Base-by-base conservation (phyloP, 2,113 vertebrate genomes). In the Microcebus tavaratra region DNA sequence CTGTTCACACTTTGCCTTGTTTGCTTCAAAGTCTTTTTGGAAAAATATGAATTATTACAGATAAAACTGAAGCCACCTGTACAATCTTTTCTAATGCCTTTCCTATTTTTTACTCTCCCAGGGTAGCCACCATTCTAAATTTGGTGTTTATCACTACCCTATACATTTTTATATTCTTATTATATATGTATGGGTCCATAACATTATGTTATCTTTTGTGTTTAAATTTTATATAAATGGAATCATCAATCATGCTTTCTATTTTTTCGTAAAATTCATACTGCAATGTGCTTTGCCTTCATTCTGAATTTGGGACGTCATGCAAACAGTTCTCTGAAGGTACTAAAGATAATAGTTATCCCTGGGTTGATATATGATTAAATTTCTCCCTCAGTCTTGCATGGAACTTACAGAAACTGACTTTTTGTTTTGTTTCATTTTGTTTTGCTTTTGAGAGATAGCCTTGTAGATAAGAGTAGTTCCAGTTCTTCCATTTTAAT, bases 291-390 rank as follows among this genome's bases (percentile, higher is more conserved):
- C 17, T 61, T 90, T 93, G 27, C 50, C n/a, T 89, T 83, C 29
- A 65, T 0, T 36, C 82, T 82, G 48, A 91, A 82, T 93, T 81
- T 79, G 31, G 36, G 75, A 68, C 80, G 13, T 90, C n/a, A 9
- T 50, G 45, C 53, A 68, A 68, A 75, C 20, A 48, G 86, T 42
- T 79, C 91, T 95, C 57, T 65, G 53, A 88, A 65, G 6, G 84
- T 88, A 81, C 20, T 89, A 12, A 29, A 76, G 72, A 23, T 75
- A 68, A 73, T 57, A 59, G 36, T 75, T 17, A 70, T 59, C n/a
- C 6, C 21, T 48, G 70, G 29, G 50, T 90, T 90, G 87, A 83
- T 75, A 76, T 89, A 36, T 50, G 82, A 86, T 97, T 89, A 78
- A 57, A 85, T 86, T 89, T 88, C 45, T 85, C 31, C 68, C 73